Percentiles rank a stretch among this genome's conserved stretches.
These are phyloP conservation scores for Ophion ventricosus DNA, from an alignment of 2,888 invertebrate genomes.

Conservation along the genomic window DNA sequence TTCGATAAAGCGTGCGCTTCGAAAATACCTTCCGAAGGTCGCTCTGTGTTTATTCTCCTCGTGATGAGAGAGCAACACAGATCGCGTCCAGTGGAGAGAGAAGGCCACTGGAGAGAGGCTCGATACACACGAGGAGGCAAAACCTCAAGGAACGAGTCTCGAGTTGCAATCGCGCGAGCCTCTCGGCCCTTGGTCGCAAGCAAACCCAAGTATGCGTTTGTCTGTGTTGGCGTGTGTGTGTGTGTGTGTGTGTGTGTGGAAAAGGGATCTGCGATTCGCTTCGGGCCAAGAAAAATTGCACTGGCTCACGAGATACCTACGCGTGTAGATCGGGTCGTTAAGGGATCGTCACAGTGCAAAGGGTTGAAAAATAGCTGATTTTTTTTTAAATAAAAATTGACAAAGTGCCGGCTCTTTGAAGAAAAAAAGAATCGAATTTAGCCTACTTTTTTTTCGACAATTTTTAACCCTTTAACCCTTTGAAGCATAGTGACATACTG, in stretches of 20 bases:
- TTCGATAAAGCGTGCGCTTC: slow-evolving; percentile 30
- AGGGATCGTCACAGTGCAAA: too few species aligned
- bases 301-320: too few species aligned
- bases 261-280: slow-evolving; percentile 51
- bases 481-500: too few species aligned
- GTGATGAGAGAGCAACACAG: slow-evolving; percentile 27
- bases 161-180: slow-evolving; percentile 58
- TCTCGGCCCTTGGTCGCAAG: slow-evolving; percentile 54
- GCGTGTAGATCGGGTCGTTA: too few species aligned
- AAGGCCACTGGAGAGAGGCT: slow-evolving; percentile 56
- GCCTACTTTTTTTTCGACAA: too few species aligned
- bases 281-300: slow-evolving; percentile 26
- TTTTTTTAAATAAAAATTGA: too few species aligned
- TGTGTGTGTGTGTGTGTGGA: slow-evolving; percentile 20
- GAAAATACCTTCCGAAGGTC: slow-evolving; percentile 56
- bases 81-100: slow-evolving; percentile 50
- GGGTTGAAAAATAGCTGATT: too few species aligned
- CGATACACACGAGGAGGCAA: slow-evolving; percentile 10
- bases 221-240: neutral
- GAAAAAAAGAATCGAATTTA: too few species aligned
- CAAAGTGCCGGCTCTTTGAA: too few species aligned
- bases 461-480: too few species aligned
- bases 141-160: slow-evolving; percentile 50
- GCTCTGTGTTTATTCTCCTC: slow-evolving; percentile 51
- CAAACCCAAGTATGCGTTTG: slow-evolving; percentile 16